Percentiles rank a stretch among this genome's conserved stretches.
Conservation (phyloP, 35 echinoderm and acorn worm species). For the Chiridota heheva region DNA sequence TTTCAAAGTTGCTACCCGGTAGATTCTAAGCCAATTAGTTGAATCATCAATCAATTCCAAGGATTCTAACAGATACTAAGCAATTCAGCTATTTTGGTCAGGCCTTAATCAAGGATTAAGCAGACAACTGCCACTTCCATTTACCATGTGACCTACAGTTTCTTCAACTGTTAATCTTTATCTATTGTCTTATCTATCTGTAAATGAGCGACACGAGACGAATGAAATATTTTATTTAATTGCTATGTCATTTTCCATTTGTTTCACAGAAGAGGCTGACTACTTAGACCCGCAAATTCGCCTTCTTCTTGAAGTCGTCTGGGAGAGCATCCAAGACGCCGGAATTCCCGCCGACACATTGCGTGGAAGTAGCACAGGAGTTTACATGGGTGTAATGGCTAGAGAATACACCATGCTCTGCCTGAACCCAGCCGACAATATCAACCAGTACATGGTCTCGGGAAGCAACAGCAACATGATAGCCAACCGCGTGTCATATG, state of each 20-base stretch:
- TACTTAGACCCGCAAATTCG: conserved; percentile 54
- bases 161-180: conserved; percentile 20
- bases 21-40: too few species aligned
- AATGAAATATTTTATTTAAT: conserved; percentile 45
- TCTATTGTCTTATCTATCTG: conserved; percentile 56
- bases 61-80: conserved; percentile 46
- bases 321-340: conserved; percentile 21
- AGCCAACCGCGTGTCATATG: conserved; percentile 36
- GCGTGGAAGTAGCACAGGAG: conserved; percentile 2
- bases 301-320: conserved; percentile 39
- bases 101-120: conserved; percentile 2
- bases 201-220: conserved; percentile 46
- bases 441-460: conserved; percentile 14
- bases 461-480: conserved; percentile 26
- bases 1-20: too few species aligned
- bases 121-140: conserved; percentile 29
- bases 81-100: conserved; percentile 51
- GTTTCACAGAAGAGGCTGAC: conserved; percentile 29
- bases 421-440: neutral
- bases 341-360: neutral
- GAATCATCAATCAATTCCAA: too few species aligned
- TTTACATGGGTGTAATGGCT: conserved; percentile 21
- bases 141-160: too few species aligned
- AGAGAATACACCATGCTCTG: conserved; percentile 10
- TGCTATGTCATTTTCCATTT: conserved; percentile 27